These are phyloP conservation scores for Epinotia bilunana DNA, from an alignment of 2,888 invertebrate species.

Conservation along the genomic window DNA sequence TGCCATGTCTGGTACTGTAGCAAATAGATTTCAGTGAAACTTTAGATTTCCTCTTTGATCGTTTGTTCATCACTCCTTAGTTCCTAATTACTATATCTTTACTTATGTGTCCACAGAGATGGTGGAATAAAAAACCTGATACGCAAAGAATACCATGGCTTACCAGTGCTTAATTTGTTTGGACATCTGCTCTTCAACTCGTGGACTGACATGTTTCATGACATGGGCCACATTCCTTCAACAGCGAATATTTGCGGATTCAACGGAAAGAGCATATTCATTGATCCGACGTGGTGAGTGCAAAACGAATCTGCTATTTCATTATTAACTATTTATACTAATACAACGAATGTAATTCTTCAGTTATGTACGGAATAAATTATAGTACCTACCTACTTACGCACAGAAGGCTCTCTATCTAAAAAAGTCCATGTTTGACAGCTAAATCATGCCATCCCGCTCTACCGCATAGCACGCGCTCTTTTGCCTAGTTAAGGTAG, in stretches of 20 bases:
- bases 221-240: slow-evolving; percentile 55
- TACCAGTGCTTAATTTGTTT: slow-evolving; percentile 65
- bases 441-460: no score
- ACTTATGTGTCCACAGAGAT: slow-evolving; percentile 50
- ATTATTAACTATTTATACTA: background rate
- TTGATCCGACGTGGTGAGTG: slow-evolving; percentile 67
- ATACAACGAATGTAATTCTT: background rate
- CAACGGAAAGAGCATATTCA: slow-evolving; percentile 64
- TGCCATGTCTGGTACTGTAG: no score
- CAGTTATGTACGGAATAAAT: no score
- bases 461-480: no score
- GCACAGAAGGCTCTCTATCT: no score
- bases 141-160: slow-evolving; percentile 51
- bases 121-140: slow-evolving; percentile 59
- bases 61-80: no score
- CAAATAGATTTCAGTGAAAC: no score
- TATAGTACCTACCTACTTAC: no score
- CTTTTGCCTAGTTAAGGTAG: no score
- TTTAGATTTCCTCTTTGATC: no score
- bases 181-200: slow-evolving; percentile 66
- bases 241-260: slow-evolving; percentile 67
- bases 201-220: slow-evolving; percentile 70
- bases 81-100: background rate
- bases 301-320: background rate
- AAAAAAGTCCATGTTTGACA: no score